phyloP scores from a whole-genome alignment of 2,113 vertebrate genomes.

The Mesembrinibis cayennensis region DNA sequence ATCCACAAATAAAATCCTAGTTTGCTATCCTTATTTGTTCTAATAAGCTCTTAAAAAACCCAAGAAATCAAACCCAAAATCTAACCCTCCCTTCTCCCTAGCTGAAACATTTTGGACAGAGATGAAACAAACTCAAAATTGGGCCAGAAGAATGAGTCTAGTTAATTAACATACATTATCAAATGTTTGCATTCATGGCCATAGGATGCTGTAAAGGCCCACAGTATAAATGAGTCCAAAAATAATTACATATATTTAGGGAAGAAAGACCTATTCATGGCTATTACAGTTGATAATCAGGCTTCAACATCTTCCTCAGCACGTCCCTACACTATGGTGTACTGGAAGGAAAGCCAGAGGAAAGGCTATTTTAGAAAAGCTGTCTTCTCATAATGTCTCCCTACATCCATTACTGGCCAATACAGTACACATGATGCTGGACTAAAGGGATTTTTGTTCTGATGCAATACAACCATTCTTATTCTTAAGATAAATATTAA shows the following conservation, averaged over 20 bases:
- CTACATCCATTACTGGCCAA: neutral
- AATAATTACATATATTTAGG: neutral
- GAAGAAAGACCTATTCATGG: neutral
- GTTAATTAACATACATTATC: neutral
- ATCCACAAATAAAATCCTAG: neutral
- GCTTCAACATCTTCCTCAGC: neutral
- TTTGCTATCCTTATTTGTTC: neutral
- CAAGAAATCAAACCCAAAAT: neutral
- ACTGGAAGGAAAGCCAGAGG: neutral
- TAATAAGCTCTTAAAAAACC: neutral
- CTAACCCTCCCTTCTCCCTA: neutral
- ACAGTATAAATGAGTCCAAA: neutral
- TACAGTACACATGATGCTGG: neutral
- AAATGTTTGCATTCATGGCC: neutral
- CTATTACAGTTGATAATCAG: neutral
- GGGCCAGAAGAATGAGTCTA: neutral
- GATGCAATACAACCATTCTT: neutral
- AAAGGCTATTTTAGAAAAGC: neutral
- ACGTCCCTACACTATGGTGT: neutral
- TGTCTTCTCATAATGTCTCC: neutral
- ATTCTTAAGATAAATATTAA: neutral
- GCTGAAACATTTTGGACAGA: neutral
- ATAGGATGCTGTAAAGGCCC: neutral
- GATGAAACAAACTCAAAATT: neutral
- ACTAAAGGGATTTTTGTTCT: neutral